These are phyloP conservation scores for Phoenoteleia sp. DNA, from an alignment of 2,888 invertebrate species.

Conservation along the genomic window DNA sequence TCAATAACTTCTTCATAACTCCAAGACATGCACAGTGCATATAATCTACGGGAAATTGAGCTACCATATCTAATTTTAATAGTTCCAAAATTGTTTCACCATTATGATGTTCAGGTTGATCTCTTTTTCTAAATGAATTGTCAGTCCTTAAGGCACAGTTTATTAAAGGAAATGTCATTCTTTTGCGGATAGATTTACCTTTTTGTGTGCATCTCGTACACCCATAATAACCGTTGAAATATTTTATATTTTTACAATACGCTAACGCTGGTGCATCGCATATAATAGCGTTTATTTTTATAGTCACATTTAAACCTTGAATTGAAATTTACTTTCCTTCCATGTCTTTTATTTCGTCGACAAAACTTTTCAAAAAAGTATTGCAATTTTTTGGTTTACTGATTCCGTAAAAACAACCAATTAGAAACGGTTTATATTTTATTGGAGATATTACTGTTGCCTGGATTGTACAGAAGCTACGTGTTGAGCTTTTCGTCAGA, in stretches of 20 bases:
- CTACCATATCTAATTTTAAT: neutral
- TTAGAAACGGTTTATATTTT: neutral
- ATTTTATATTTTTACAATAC: neutral
- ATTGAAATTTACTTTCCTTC: neutral
- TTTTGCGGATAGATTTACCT: neutral
- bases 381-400: neutral
- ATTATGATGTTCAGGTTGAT: neutral
- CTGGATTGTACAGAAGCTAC: neutral
- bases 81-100: neutral
- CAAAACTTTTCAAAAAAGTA: neutral
- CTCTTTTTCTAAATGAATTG: neutral
- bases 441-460: neutral
- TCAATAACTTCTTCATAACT: constrained; percentile 8
- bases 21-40: no score
- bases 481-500: neutral
- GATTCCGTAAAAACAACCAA: neutral
- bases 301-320: neutral
- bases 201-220: neutral
- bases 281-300: neutral
- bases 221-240: constrained; percentile 1
- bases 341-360: neutral
- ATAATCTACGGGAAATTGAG: no score
- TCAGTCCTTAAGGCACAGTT: neutral
- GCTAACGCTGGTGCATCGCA: constrained; percentile 2
- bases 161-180: neutral